Evolutionary conservation across 2,113 vertebrate species (phyloP).

Genomic region (Ellobius talpinus): DNA sequence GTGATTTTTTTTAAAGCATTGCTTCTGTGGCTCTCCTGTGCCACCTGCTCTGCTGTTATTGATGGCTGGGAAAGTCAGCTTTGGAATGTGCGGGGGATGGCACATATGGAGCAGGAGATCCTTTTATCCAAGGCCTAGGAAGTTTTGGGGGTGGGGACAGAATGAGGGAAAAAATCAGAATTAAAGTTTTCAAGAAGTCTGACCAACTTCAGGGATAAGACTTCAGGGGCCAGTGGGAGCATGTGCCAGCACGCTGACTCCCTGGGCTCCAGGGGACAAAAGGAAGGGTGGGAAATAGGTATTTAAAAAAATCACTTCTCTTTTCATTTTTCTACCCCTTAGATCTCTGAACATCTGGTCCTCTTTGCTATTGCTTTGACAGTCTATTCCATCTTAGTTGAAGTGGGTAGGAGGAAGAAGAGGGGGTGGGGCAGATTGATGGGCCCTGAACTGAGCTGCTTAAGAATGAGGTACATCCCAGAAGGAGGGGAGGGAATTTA

Average conservation of each 20-base stretch:
- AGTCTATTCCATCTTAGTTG: background rate
- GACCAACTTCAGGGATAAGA: background rate
- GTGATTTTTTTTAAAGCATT: slow-evolving; percentile 31
- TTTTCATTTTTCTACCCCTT: background rate
- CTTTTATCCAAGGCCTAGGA: background rate
- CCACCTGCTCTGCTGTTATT: background rate
- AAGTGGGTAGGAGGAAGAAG: background rate
- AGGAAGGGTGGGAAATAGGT: background rate
- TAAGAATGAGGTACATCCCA: background rate
- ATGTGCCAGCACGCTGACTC: background rate
- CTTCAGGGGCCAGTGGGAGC: background rate
- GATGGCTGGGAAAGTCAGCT: background rate
- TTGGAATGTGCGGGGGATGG: background rate
- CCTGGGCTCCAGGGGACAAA: background rate
- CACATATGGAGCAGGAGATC: background rate
- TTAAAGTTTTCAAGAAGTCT: background rate
- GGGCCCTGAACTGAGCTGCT: background rate
- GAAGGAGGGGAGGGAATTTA: background rate
- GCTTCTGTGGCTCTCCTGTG: background rate
- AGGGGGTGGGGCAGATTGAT: background rate
- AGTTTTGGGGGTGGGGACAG: background rate
- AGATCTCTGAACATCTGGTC: slow-evolving; percentile 14
- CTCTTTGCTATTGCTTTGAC: background rate
- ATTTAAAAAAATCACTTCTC: background rate
- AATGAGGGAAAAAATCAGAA: background rate